Percentiles rank a stretch among this genome's conserved stretches.
Evolutionary conservation across 2,888 invertebrate species (phyloP).

Genomic region (Amphiduros pacificus): DNA sequence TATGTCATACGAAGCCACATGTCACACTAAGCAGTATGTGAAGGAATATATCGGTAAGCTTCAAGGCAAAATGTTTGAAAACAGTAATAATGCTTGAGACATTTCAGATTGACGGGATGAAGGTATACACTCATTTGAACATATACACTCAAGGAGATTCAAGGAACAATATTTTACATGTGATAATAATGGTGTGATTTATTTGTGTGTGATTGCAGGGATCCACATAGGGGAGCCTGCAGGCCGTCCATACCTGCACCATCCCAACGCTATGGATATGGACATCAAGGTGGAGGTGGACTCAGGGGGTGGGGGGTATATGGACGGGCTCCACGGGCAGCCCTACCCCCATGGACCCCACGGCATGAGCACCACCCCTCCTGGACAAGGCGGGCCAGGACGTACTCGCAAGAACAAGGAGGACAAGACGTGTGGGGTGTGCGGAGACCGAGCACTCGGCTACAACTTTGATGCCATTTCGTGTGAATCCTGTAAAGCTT

Average conservation of each 20-base stretch:
- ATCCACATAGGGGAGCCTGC: constrained; percentile 16
- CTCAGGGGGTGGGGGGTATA: not conserved
- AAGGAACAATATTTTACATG: no score
- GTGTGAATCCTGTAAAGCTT: constrained; percentile 60
- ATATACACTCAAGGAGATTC: no score
- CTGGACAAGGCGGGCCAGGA: not conserved
- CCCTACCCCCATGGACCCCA: not conserved
- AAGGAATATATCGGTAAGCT: no score
- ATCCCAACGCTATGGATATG: constrained; percentile 14
- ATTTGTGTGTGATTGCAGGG: constrained; percentile 2
- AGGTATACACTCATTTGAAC: no score
- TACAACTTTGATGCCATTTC: constrained; percentile 61
- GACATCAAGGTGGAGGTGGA: constrained; percentile 26
- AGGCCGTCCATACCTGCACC: constrained; percentile 1
- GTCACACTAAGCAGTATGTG: no score
- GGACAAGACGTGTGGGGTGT: constrained; percentile 59
- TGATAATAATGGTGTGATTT: no score
- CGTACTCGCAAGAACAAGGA: constrained; percentile 53
- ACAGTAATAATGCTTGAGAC: no score
- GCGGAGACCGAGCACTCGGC: constrained; percentile 58
- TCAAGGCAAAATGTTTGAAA: no score
- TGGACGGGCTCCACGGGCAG: not conserved
- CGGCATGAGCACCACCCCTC: not conserved
- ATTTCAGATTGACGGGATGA: no score
- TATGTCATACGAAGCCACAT: no score